Evolutionary conservation across 2,888 invertebrate genomes (phyloP).

Genomic region (Plutella xylostella): DNA sequence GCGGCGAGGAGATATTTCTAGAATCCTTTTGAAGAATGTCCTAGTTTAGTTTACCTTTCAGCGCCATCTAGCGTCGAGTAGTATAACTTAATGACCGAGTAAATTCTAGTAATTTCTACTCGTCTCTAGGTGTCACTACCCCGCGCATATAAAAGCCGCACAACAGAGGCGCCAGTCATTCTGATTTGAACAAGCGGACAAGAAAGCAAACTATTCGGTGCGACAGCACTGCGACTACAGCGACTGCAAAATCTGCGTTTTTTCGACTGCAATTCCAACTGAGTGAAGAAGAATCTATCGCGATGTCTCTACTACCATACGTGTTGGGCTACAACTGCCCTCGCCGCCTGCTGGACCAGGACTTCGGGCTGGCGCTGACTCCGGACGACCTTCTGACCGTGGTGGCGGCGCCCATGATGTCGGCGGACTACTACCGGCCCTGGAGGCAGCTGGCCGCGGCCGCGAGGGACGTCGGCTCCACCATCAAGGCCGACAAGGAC

Average conservation of each 20-base stretch:
- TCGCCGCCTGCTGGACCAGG: conserved; percentile 45
- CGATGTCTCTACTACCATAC: conserved; percentile 37
- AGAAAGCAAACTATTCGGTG: too few species aligned
- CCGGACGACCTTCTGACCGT: conserved; percentile 46
- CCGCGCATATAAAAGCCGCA: too few species aligned
- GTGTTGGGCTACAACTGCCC: conserved; percentile 29
- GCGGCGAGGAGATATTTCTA: too few species aligned
- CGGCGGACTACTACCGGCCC: conserved; percentile 39
- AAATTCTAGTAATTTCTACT: too few species aligned
- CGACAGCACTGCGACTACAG: not conserved
- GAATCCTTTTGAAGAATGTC: too few species aligned
- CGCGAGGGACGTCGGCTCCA: conserved; percentile 54
- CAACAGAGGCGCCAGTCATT: too few species aligned
- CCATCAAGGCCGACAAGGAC: conserved; percentile 57
- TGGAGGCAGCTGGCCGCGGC: conserved; percentile 46
- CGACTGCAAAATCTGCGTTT: not conserved
- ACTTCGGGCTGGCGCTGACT: conserved; percentile 50
- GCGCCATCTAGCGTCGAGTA: too few species aligned
- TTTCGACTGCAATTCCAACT: too few species aligned
- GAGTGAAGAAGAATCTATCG: too few species aligned
- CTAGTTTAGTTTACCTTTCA: too few species aligned
- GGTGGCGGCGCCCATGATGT: conserved; percentile 23
- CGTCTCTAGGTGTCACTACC: too few species aligned
- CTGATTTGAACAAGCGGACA: not conserved
- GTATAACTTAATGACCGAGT: too few species aligned